Percentiles rank a stretch among this genome's conserved stretches.
These are phyloP conservation scores for Odontomyia ornata DNA, from an alignment of 2,888 invertebrate genomes.

Conservation along the genomic window DNA sequence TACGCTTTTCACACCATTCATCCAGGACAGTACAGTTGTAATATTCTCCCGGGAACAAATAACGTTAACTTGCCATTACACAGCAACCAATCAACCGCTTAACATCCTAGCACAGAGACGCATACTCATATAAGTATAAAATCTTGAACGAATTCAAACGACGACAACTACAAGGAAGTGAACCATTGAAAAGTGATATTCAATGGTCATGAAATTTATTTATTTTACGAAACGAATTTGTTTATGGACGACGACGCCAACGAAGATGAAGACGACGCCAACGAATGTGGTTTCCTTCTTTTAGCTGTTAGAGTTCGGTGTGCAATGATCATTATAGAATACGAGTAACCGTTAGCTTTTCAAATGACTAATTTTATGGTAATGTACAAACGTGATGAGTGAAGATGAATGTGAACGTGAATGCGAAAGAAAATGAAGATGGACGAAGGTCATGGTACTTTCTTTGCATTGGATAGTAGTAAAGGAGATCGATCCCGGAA, in stretches of 20 bases:
- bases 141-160: constrained; percentile 8
- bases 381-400: not conserved
- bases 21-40: not conserved
- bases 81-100: too few species aligned
- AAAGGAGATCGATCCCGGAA: not conserved
- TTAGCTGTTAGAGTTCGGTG: not conserved
- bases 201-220: constrained; percentile 44
- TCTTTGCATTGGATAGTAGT: not conserved
- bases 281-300: constrained; percentile 40
- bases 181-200: constrained; percentile 45
- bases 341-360: constrained; percentile 7
- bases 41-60: constrained; percentile 5
- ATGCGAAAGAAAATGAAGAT: not conserved
- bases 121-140: too few species aligned
- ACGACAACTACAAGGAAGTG: constrained; percentile 36
- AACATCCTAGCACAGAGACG: too few species aligned
- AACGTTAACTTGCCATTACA: too few species aligned
- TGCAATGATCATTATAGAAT: not conserved
- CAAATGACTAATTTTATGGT: constrained; percentile 24
- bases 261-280: constrained; percentile 33
- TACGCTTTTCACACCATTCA: not conserved
- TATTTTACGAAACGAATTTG: constrained; percentile 41
- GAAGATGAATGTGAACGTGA: not conserved
- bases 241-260: constrained; percentile 28
- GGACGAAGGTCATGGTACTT: not conserved